Percentiles rank a stretch among this genome's conserved stretches.
Conservation (phyloP, 2,888 invertebrate species). For the Anorthoa munda region DNA sequence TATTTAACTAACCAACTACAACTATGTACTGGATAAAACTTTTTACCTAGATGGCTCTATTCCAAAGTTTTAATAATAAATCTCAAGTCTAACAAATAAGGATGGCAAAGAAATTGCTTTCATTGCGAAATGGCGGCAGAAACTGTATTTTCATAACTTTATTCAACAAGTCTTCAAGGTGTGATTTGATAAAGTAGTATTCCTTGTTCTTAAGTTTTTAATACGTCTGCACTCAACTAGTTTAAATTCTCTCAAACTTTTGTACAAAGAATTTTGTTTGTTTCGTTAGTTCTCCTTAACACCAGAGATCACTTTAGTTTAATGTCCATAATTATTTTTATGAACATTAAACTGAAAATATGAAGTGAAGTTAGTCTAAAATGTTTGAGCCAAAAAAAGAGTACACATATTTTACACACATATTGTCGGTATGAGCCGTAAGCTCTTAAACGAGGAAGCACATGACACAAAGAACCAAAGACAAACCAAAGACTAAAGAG, state of each 20-base stretch:
- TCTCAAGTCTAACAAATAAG: neutral
- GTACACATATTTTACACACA: too few species aligned
- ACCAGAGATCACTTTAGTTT: neutral
- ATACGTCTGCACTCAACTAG: neutral
- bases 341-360: too few species aligned
- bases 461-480: too few species aligned
- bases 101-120: neutral
- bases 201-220: constrained; percentile 2
- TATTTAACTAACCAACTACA: too few species aligned
- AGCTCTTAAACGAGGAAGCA: too few species aligned
- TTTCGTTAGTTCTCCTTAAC: neutral
- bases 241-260: neutral
- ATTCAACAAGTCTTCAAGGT: neutral
- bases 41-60: too few species aligned
- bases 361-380: too few species aligned
- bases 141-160: neutral
- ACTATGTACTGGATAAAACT: too few species aligned
- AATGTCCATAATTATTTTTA: neutral
- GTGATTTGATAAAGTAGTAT: neutral
- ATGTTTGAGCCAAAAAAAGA: too few species aligned
- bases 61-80: neutral
- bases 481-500: too few species aligned
- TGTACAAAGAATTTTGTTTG: neutral
- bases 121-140: neutral
- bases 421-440: too few species aligned